A percentile compares a stretch with the other conserved stretches of the same genome.
These are phyloP conservation scores for Beris morrisii DNA, from an alignment of 2,888 invertebrate genomes.

Conservation along the genomic window DNA sequence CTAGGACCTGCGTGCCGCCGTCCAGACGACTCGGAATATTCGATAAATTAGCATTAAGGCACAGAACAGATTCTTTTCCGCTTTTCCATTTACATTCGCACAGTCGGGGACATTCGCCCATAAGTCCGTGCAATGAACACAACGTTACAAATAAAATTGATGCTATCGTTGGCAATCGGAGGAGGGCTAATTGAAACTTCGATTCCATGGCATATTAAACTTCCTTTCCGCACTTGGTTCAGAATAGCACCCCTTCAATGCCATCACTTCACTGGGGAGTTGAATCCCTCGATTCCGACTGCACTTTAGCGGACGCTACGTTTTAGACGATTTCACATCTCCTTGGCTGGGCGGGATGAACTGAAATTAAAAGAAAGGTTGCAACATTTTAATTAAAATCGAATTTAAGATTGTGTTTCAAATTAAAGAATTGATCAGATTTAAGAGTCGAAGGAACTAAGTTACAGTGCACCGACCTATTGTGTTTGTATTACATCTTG, in stretches of 20 bases:
- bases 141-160: constrained; percentile 34
- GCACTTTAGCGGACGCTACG: too few relatives aligned
- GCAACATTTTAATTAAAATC: too few relatives aligned
- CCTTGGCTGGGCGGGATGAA: too few relatives aligned
- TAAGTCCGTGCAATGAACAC: constrained; percentile 51
- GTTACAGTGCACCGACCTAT: too few relatives aligned
- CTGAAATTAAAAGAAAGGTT: too few relatives aligned
- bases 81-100: constrained; percentile 90
- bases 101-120: constrained; percentile 70
- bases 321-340: too few relatives aligned
- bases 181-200: constrained; percentile 42
- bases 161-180: constrained; percentile 36
- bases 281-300: too few relatives aligned
- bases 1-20: constrained; percentile 76
- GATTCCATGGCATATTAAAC: constrained; percentile 48
- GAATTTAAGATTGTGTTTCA: too few relatives aligned
- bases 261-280: constrained; percentile 20
- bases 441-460: too few relatives aligned
- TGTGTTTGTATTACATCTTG: too few relatives aligned
- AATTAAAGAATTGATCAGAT: too few relatives aligned
- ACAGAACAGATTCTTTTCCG: constrained; percentile 82
- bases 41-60: constrained; percentile 74
- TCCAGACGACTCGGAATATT: constrained; percentile 74
- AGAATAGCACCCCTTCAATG: constrained; percentile 32
- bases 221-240: constrained; percentile 22